A percentile compares a stretch with the other conserved stretches of the same genome.
These are phyloP conservation scores for Pristiophorus japonicus DNA, from an alignment of 2,113 vertebrate genomes.

Conservation along the genomic window DNA sequence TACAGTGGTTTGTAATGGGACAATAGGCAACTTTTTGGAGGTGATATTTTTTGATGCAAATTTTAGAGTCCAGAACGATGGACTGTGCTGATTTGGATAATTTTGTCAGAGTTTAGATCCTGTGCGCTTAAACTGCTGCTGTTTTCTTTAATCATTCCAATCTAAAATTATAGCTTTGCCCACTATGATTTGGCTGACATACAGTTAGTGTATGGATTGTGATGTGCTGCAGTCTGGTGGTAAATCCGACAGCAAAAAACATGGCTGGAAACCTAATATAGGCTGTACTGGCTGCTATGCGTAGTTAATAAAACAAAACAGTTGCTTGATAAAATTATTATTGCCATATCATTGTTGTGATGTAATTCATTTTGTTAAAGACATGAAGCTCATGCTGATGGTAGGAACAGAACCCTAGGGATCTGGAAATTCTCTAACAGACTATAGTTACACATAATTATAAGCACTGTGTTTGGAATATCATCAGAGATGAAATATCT, in stretches of 20 bases:
- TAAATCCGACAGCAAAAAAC: neutral
- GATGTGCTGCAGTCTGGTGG: neutral
- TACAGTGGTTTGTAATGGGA: neutral
- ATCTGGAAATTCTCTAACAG: neutral
- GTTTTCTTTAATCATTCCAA: neutral
- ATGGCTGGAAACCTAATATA: neutral
- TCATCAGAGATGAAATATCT: neutral
- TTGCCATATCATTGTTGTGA: neutral
- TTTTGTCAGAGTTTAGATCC: neutral
- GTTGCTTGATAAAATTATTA: neutral
- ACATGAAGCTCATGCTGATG: neutral
- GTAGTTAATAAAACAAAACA: neutral
- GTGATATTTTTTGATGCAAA: neutral
- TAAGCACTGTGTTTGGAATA: neutral
- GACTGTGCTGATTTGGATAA: neutral
- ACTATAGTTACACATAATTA: neutral
- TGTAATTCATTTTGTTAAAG: neutral
- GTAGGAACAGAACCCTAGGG: neutral
- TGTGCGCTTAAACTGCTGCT: neutral
- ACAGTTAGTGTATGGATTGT: neutral
- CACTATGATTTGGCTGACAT: neutral
- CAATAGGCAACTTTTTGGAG: neutral
- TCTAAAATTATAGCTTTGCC: neutral
- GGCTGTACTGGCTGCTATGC: neutral
- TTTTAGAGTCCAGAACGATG: neutral